Evolutionary conservation across 2,797 vertebrate species (phyloP), one percentile per base, ranked within the genome.

Genomic region (Falco novaeseelandiae): DNA sequence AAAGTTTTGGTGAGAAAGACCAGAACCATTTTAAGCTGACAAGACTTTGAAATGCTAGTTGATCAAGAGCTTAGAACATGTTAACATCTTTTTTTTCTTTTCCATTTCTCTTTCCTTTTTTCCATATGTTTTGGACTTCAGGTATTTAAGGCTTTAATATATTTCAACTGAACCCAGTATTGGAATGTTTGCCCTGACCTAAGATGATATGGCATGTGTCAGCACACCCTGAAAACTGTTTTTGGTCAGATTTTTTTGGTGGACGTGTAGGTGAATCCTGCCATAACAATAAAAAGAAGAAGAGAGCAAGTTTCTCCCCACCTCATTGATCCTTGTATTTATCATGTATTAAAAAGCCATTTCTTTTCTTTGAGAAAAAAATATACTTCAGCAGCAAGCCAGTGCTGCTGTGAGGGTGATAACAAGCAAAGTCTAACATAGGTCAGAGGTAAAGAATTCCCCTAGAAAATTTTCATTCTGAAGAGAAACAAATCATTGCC

Each of bases 361-460:
- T 94, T 83, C 9, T 95, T 87, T 93, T 82, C 25, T 87, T 67
- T 73, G 10, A 54, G 32, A n/a, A 44, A 69, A 87, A 58, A 86
- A 71, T 94, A 61, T 42, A 54, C 70, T 92, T 93, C 57, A 86
- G 32, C 49, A 89, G 63, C 79, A 81, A 97, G 27, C 72, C 66
- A 63, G 23, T 48, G 49, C 32, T 93, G 86, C 87, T 74, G 40
- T 70, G 73, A 83, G 81, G 92, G 74, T 93, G 93, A 90, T 93
- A 96, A 96, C 80, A 91, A 89, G 93, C n/a, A 90, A 95, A 95
- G 96, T 78, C 62, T 91, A 78, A 69, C 72, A 21, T 3, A 93
- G 81, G 70, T 88, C 90, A 93, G 78, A 95, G 72, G 90, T 94
- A 95, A 91, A 92, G 84, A 89, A 94, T 96, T 94, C 90, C 73